Conservation (phyloP, 1,140 invertebrate species). For the Nephotettix cincticeps region DNA sequence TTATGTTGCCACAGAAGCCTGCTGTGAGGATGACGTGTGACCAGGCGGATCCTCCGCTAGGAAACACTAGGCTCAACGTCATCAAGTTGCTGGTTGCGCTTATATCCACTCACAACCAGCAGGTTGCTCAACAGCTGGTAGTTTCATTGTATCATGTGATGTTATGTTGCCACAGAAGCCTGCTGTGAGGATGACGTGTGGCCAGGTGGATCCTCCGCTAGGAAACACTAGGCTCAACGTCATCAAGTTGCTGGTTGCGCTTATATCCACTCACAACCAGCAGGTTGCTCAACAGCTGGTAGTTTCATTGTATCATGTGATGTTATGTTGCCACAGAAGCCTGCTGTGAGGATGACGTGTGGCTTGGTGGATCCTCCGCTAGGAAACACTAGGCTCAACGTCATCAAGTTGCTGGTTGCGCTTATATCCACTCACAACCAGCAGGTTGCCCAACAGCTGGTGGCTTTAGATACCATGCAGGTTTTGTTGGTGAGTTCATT, state of each 20-base stretch:
- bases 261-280: slow-evolving; percentile 64
- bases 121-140: slow-evolving; percentile 55
- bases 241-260: slow-evolving; percentile 66
- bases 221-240: slow-evolving; percentile 75
- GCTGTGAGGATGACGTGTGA: slow-evolving; percentile 64
- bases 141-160: too few relatives aligned
- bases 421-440: slow-evolving; percentile 66
- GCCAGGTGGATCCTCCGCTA: slow-evolving; percentile 66
- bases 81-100: slow-evolving; percentile 69
- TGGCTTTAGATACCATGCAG: slow-evolving; percentile 58
- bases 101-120: slow-evolving; percentile 61
- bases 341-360: slow-evolving; percentile 61
- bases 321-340: too few relatives aligned
- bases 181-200: slow-evolving; percentile 63
- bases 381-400: slow-evolving; percentile 72
- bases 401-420: slow-evolving; percentile 68
- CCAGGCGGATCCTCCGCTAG: slow-evolving; percentile 68
- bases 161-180: too few relatives aligned
- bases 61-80: slow-evolving; percentile 72
- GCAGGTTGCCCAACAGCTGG: slow-evolving; percentile 55
- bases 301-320: too few relatives aligned
- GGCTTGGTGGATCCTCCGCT: slow-evolving; percentile 69
- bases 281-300: slow-evolving; percentile 56
- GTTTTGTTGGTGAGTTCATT: slow-evolving; percentile 63
- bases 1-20: slow-evolving; percentile 58